These are phyloP conservation scores for Oegoconia quadripuncta DNA, from an alignment of 2,888 invertebrate species.

Conservation along the genomic window DNA sequence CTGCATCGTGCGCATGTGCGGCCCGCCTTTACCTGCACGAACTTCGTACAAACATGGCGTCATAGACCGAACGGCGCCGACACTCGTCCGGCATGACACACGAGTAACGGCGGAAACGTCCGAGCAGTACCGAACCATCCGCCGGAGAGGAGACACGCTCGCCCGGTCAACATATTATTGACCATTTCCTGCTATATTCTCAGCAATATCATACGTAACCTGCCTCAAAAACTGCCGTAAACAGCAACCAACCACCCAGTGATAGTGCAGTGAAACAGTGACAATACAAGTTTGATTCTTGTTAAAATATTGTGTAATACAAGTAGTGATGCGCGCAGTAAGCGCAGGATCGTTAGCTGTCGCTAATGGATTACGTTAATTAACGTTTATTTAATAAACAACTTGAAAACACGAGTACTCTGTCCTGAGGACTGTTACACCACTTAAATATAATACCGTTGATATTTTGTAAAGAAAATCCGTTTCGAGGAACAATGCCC, in stretches of 20 bases:
- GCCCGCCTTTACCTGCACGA: constrained; percentile 29
- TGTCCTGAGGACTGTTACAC: constrained; percentile 2
- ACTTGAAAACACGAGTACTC: constrained; percentile 5
- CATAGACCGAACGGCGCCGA: constrained; percentile 14
- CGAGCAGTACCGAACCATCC: constrained; percentile 67
- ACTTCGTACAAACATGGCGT: constrained; percentile 34
- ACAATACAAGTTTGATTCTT: constrained; percentile 28
- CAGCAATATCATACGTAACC: constrained; percentile 38
- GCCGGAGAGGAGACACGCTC: constrained; percentile 52
- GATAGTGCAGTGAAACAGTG: constrained; percentile 48
- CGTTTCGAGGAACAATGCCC: constrained; percentile 65
- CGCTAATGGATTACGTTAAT: constrained; percentile 47
- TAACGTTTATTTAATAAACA: constrained; percentile 36
- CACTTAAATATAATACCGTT: not conserved
- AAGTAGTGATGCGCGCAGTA: constrained; percentile 42
- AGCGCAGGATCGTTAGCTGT: constrained; percentile 40
- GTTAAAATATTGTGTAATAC: constrained; percentile 36
- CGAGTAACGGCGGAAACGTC: constrained; percentile 48
- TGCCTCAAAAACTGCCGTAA: constrained; percentile 43
- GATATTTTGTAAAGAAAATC: no score
- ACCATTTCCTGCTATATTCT: constrained; percentile 62
- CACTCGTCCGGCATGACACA: constrained; percentile 20
- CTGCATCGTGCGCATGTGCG: constrained; percentile 50
- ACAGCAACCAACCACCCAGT: constrained; percentile 38
- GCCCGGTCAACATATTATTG: constrained; percentile 60